Base-by-base conservation (phyloP, 1,140 invertebrate species). In the Drosophila asahinai region DNA sequence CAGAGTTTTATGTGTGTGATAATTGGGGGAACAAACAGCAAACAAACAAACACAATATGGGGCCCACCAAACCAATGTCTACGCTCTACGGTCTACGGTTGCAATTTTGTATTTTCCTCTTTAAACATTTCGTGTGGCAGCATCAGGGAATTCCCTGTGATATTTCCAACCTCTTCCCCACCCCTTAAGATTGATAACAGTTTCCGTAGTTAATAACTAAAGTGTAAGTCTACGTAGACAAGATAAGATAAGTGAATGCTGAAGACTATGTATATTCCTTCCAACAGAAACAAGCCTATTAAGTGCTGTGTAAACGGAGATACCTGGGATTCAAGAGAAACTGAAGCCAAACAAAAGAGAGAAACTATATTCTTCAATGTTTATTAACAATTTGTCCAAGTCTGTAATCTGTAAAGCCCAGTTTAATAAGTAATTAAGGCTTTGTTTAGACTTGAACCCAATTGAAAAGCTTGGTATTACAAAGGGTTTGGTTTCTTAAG, bases 191-290 rank as follows among this genome's bases (percentile, higher is more conserved):
- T n/a, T n/a, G 54, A 57, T 57, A 25, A 25, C 36, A 38, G 4
- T 15, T 15, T 36, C 38, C 52, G 17, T 0, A n/a, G 14, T 12
- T 15, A 55, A 38, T 22, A 38, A 5, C 19, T 40, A 22, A 40
- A 57, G 52, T 57, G 38, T 40, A 25, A 40, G 19, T 54, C 52
- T 54, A 9, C 0, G 27, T 12, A 14, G 15, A 2, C 36, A 40
- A 57, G 54, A 57, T 57, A 57, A 57, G 54, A 57, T 57, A 40
- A 57, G 1, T 19, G 4, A 55, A 22, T 55, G 54, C 36, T 22
- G 5, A 22, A 55, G 52, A 55, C 52, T 9, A 17, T n/a, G 3
- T 51, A 30, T 22, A 9, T 15, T 17, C 15, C 14, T 8, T 14
- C 5, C 0, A 1, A n/a, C 40, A 42, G 6, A 42, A n/a, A 42